Percentiles rank a stretch among this genome's conserved stretches.
Evolutionary conservation across 1,140 invertebrate genomes (phyloP).

Genomic region (Thaumetopoea pityocampa): DNA sequence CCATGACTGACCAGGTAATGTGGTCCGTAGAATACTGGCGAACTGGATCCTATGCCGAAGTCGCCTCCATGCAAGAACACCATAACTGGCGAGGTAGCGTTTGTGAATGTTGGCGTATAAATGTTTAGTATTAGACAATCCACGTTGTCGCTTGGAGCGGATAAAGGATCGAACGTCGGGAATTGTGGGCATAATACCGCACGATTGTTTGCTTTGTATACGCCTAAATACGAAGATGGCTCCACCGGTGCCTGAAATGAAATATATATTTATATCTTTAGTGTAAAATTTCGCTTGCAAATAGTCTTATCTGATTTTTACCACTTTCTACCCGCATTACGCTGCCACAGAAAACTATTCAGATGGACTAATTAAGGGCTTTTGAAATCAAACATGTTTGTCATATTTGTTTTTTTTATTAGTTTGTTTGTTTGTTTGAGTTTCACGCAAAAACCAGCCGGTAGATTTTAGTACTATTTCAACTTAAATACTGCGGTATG

Average conservation of each 20-base stretch:
- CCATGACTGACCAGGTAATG: conserved; percentile 74
- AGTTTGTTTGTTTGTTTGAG: no score
- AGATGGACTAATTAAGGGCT: no score
- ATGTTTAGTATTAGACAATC: conserved; percentile 81
- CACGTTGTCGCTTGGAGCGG: conserved; percentile 54
- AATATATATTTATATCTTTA: conserved; percentile 2
- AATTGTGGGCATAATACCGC: conserved; percentile 58
- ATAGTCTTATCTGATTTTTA: not conserved
- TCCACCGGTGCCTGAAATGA: conserved; percentile 48
- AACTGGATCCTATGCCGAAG: conserved; percentile 75
- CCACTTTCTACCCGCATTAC: no score
- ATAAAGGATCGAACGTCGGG: conserved; percentile 44
- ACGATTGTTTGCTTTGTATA: conserved; percentile 52
- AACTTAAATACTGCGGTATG: no score
- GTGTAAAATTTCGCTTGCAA: not conserved
- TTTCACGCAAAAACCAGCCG: no score
- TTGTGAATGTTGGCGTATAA: conserved; percentile 67
- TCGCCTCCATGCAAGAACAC: conserved; percentile 81
- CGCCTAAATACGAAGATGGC: conserved; percentile 38
- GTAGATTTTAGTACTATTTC: no score
- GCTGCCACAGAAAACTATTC: no score
- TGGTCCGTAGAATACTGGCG: conserved; percentile 69
- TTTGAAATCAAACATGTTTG: no score
- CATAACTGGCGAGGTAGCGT: conserved; percentile 75
- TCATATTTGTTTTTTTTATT: no score